Conservation (phyloP, 2,888 invertebrate genomes). For the Nowickia ferox region DNA sequence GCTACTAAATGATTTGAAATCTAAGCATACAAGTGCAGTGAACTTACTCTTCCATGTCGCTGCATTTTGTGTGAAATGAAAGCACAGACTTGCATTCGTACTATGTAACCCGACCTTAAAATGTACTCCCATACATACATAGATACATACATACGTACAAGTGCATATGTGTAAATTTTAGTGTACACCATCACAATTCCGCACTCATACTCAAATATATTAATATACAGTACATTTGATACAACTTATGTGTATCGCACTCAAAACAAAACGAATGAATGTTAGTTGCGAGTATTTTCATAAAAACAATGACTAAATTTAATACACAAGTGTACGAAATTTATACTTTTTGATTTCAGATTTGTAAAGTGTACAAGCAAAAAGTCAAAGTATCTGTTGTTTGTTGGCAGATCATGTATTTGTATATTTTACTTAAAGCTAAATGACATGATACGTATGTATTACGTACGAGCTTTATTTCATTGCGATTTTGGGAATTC, state of each 20-base stretch:
- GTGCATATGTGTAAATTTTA: slow-evolving; percentile 16
- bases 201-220: slow-evolving; percentile 21
- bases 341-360: slow-evolving; percentile 58
- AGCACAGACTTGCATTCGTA: slow-evolving; percentile 51
- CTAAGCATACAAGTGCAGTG: slow-evolving; percentile 68
- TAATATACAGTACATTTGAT: slow-evolving; percentile 23
- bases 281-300: slow-evolving; percentile 28
- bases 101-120: slow-evolving; percentile 54
- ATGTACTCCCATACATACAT: slow-evolving; percentile 1
- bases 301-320: slow-evolving; percentile 52
- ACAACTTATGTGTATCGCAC: not conserved
- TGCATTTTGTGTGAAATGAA: slow-evolving; percentile 66
- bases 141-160: not conserved
- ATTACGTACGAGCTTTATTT: slow-evolving; percentile 26
- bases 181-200: slow-evolving; percentile 54
- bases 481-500: slow-evolving; percentile 57
- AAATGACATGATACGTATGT: slow-evolving; percentile 40
- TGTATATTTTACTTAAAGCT: slow-evolving; percentile 40
- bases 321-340: slow-evolving; percentile 61
- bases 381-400: slow-evolving; percentile 11
- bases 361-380: not conserved
- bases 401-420: not conserved
- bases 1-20: slow-evolving; percentile 64
- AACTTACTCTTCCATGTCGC: slow-evolving; percentile 65
- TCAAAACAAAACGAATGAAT: slow-evolving; percentile 5